Base-by-base conservation (phyloP, 2,113 vertebrate species). In the Tamias sibiricus region DNA sequence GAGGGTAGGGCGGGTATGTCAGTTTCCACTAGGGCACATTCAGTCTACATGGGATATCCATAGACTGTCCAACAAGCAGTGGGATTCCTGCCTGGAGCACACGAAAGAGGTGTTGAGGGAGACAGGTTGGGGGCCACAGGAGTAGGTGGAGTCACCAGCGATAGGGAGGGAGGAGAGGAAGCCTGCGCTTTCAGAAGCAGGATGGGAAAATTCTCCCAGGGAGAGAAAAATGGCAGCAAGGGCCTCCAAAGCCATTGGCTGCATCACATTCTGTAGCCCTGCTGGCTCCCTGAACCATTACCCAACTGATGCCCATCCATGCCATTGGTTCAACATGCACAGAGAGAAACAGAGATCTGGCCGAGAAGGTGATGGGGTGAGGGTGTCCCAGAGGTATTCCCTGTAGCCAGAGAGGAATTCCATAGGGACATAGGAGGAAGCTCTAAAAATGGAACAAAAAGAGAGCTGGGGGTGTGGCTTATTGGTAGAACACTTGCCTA, bases 231-330 rank as follows among this genome's bases (percentile, higher is more conserved):
- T 35, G 28, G 14, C 26, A 54, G n/a, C 28, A 32, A 87, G 44
- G 40, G 40, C 52, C 52, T n/a, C 74, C 71, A 82, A 64, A 95
- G 62, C 52, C 94, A 66, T 2, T n/a, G 40, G 24, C 54, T 26
- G 35, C 14, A 83, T 72, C 59, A 44, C 13, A 40, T 32, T 44
- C n/a, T 28, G 24, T 57, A 35, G 90, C 72, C 47, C 30, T 9
- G 37, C 66, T 16, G 19, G 16, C 35, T 68, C 66, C n/a, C 6
- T 2, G 24, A 71, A 40, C 42, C n/a, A 26, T 4, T 80, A 59
- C 24, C 47, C 4, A 3, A 13, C 13, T 16, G 30, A 10, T 7
- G 17, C 2, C 1, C n/a, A 40, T 40, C 44, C 14, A 0, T 52
- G 26, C 32, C 10, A 11, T 59, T 37, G 17, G 32, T 47, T 77